phyloP scores from a whole-genome alignment of 2,113 vertebrate species.

The Limnothrissa miodon region DNA sequence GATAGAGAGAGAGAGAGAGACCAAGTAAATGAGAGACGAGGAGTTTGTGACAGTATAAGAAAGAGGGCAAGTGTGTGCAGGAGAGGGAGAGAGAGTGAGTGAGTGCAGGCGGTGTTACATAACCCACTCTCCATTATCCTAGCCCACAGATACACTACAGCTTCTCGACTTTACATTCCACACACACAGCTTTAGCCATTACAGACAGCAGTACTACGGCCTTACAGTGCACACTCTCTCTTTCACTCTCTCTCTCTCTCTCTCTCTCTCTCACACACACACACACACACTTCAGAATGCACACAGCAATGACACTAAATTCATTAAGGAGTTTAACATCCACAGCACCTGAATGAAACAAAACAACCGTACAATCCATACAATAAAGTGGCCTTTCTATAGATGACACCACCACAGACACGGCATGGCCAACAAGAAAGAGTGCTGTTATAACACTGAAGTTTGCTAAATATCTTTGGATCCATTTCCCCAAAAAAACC shows the following conservation, averaged over 20 bases:
- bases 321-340: background rate
- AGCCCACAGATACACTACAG: background rate
- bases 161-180: background rate
- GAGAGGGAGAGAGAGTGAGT: too few species aligned
- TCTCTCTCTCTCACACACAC: too few species aligned
- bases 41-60: too few species aligned
- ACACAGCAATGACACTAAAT: background rate
- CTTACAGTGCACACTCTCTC: too few species aligned
- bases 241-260: too few species aligned
- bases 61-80: background rate
- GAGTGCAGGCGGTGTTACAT: background rate
- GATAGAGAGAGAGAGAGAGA: background rate
- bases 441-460: background rate
- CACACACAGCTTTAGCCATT: background rate
- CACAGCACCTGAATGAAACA: background rate
- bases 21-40: background rate
- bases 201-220: background rate
- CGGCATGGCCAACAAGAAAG: too few species aligned
- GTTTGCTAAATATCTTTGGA: too few species aligned
- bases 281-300: background rate
- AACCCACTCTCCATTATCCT: background rate
- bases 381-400: too few species aligned
- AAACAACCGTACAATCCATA: background rate
- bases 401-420: too few species aligned
- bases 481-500: background rate